phyloP scores from a whole-genome alignment of 2,888 invertebrate genomes.

The Calephelis perditalis region DNA sequence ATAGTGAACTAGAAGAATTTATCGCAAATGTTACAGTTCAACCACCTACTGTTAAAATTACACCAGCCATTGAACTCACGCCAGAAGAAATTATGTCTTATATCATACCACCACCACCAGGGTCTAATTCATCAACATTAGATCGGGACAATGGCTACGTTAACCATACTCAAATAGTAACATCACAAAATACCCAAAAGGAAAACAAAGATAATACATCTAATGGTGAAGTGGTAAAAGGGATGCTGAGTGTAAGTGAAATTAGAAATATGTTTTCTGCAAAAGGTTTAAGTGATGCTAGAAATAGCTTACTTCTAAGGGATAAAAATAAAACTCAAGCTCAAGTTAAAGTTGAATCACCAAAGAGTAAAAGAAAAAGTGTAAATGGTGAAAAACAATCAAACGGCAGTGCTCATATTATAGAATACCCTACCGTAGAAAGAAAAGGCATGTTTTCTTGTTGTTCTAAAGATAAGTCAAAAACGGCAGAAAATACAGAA shows the following conservation, averaged over 20 bases:
- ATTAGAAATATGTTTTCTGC: constrained; percentile 73
- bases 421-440: constrained; percentile 85
- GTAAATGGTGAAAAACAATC: constrained; percentile 55
- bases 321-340: constrained; percentile 58
- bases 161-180: constrained; percentile 28
- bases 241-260: constrained; percentile 76
- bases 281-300: constrained; percentile 70
- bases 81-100: constrained; percentile 91
- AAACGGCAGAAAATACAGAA: constrained; percentile 69
- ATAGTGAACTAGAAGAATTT: constrained; percentile 87
- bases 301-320: constrained; percentile 70
- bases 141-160: constrained; percentile 63
- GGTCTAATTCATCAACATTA: constrained; percentile 70
- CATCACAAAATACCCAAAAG: constrained; percentile 1
- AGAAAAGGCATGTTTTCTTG: constrained; percentile 85
- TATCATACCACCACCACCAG: constrained; percentile 87
- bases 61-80: constrained; percentile 86
- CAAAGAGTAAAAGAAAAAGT: constrained; percentile 67
- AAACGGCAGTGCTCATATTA: constrained; percentile 75
- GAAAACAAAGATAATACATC: constrained; percentile 46
- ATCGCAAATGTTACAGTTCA: constrained; percentile 89
- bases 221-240: constrained; percentile 74
- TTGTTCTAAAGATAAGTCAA: constrained; percentile 80
- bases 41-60: constrained; percentile 86
- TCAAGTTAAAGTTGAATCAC: constrained; percentile 60